Conservation (phyloP, 2,113 vertebrate species). For the Himantopus leucocephalus region DNA sequence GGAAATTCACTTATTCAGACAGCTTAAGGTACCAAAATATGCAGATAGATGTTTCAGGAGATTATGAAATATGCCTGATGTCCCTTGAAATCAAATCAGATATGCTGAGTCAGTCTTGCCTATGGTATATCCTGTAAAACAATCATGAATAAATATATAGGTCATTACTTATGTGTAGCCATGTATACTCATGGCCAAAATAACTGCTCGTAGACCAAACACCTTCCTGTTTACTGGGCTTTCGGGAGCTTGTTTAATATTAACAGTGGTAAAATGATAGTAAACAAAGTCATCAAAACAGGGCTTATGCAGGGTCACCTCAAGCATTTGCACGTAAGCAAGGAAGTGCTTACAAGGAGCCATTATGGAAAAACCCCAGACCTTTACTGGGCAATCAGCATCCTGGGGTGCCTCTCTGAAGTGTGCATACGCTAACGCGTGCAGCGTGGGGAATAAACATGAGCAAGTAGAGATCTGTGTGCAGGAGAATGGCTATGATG, state of each 20-base stretch:
- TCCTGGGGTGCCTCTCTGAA: too few species aligned
- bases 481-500: too few species aligned
- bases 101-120: background rate
- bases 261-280: background rate
- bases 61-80: background rate
- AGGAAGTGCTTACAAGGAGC: background rate
- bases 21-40: background rate
- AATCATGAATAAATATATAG: constrained; percentile 18
- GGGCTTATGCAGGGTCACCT: background rate
- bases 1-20: background rate
- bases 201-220: background rate
- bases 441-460: too few species aligned
- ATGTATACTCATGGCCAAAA: background rate
- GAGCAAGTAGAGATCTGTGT: too few species aligned
- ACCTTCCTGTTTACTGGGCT: background rate
- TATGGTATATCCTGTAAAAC: background rate
- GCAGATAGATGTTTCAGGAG: background rate
- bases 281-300: background rate
- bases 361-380: background rate
- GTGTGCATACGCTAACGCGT: too few species aligned
- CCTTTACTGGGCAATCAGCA: background rate
- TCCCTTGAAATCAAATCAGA: background rate
- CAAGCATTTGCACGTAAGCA: background rate
- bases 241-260: background rate
- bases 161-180: background rate